Conservation (phyloP, 2,888 invertebrate species). For the Parochlus steinenii region DNA sequence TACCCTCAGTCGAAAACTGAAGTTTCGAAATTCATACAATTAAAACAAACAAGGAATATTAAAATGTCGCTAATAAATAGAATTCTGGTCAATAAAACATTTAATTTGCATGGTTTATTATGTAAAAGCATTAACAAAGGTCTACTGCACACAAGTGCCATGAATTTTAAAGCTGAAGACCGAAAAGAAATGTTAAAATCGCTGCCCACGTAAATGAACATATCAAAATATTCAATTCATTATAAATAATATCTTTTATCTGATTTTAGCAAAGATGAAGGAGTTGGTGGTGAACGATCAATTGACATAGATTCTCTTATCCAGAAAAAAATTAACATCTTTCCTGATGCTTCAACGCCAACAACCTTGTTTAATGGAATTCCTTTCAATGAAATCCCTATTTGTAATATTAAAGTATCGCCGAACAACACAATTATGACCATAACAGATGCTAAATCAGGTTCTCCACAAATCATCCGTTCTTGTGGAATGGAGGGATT, state of each 20-base stretch:
- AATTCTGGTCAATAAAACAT: too few species aligned
- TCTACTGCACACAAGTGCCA: slow-evolving; percentile 19
- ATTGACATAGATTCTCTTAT: slow-evolving; percentile 50
- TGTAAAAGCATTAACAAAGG: too few species aligned
- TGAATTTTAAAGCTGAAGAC: slow-evolving; percentile 31
- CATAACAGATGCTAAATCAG: slow-evolving; percentile 47
- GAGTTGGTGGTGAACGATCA: slow-evolving; percentile 57
- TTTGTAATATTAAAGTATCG: slow-evolving; percentile 65
- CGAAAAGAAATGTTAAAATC: slow-evolving; percentile 37
- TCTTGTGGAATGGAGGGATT: slow-evolving; percentile 88
- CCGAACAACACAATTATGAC: slow-evolving; percentile 79
- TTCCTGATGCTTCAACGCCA: slow-evolving; percentile 59
- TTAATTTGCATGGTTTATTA: too few species aligned
- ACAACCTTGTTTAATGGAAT: slow-evolving; percentile 55
- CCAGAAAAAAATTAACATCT: slow-evolving; percentile 46
- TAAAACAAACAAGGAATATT: too few species aligned
- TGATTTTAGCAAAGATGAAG: slow-evolving; percentile 64
- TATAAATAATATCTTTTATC: too few species aligned
- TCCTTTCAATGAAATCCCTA: slow-evolving; percentile 61
- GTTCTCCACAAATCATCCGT: slow-evolving; percentile 39
- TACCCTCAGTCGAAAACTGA: too few species aligned
- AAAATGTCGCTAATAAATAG: too few species aligned
- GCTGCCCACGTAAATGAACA: slow-evolving; percentile 31
- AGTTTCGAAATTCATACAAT: too few species aligned
- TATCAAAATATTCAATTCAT: too few species aligned